Evolutionary conservation across 2,797 vertebrate genomes (phyloP).

Genomic region (Novumbra hubbsi): DNA sequence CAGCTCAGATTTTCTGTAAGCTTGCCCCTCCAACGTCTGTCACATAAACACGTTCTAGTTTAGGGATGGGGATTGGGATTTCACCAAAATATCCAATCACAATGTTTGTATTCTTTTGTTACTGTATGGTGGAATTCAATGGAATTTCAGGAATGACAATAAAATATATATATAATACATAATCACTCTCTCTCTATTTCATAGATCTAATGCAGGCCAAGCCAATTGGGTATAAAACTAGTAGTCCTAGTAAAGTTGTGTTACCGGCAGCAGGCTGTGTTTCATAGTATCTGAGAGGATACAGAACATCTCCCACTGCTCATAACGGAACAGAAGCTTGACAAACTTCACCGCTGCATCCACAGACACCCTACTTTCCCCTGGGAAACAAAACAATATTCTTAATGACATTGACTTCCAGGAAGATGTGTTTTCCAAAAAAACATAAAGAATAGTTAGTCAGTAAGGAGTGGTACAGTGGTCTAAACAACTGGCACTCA

Average conservation of each 20-base stretch:
- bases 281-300: slow-evolving; percentile 68
- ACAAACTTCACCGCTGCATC: slow-evolving; percentile 82
- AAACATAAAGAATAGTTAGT: neutral
- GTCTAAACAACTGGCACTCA: no score
- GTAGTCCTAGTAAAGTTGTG: neutral
- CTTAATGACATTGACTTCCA: neutral
- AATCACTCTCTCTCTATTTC: no score
- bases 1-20: slow-evolving; percentile 75
- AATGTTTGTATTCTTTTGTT: no score
- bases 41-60: neutral
- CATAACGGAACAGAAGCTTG: slow-evolving; percentile 87
- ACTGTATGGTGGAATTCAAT: no score
- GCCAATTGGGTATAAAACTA: neutral
- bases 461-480: neutral
- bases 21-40: slow-evolving; percentile 71
- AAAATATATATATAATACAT: no score
- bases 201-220: neutral
- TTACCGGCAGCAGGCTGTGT: slow-evolving; percentile 79
- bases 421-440: neutral
- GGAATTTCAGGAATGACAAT: no score
- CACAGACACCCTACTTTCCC: slow-evolving; percentile 76
- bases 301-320: slow-evolving; percentile 81
- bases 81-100: no score
- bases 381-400: slow-evolving; percentile 54
- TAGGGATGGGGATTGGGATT: no score